A percentile compares a stretch with the other conserved stretches of the same genome.
Evolutionary conservation across 2,888 invertebrate genomes (phyloP).

Genomic region (Spisula subtruncata): DNA sequence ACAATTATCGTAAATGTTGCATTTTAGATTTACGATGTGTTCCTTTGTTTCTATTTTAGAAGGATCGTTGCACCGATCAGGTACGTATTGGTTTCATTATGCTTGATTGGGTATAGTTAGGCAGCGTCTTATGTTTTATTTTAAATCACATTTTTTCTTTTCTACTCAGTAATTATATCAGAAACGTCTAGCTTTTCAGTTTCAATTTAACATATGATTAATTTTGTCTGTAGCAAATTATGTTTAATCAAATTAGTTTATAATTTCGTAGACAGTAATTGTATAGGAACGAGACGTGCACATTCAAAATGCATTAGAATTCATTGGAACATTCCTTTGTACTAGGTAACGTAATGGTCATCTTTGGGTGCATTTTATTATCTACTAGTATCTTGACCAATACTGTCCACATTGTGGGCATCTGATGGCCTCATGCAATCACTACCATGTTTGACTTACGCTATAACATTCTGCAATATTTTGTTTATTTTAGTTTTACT

Average conservation of each 20-base stretch:
- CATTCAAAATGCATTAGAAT: background rate
- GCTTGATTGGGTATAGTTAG: background rate
- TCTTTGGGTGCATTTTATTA: too few species aligned
- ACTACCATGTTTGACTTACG: too few species aligned
- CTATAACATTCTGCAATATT: background rate
- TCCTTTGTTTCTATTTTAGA: constrained; percentile 20
- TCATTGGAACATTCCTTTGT: too few species aligned
- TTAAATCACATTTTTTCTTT: background rate
- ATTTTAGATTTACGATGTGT: background rate
- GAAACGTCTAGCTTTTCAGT: background rate
- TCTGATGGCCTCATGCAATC: too few species aligned
- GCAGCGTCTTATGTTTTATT: background rate
- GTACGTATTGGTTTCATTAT: constrained; percentile 22
- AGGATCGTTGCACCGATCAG: background rate
- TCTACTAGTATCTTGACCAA: too few species aligned
- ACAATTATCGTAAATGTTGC: constrained; percentile 5
- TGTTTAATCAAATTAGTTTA: background rate
- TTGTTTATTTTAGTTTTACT: too few species aligned
- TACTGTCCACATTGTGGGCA: too few species aligned
- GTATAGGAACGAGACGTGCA: background rate
- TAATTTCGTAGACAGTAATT: background rate
- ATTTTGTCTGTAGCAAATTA: background rate
- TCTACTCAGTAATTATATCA: background rate
- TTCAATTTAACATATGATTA: background rate
- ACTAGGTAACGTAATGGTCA: too few species aligned